Evolutionary conservation across 2,888 invertebrate species (phyloP).

Genomic region (Ochropleura plecta): DNA sequence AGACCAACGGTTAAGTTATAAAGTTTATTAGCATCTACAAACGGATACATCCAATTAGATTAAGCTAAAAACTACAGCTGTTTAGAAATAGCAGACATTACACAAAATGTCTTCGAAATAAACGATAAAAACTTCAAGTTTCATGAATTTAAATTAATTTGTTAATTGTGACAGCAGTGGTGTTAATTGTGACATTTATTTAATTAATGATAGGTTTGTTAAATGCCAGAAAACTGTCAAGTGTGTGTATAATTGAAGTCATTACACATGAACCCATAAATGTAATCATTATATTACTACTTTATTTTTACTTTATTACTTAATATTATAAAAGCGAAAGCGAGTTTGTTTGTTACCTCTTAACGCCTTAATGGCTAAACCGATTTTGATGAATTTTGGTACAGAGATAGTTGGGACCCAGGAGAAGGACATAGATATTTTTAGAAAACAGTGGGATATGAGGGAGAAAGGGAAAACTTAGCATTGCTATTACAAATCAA

Average conservation of each 20-base stretch:
- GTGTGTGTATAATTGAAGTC: neutral
- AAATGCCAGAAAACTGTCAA: conserved; percentile 6
- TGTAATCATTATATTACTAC: too few species aligned
- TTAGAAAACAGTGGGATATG: too few species aligned
- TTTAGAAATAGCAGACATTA: conserved; percentile 20
- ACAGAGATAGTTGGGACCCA: too few species aligned
- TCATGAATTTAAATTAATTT: neutral
- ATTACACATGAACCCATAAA: neutral
- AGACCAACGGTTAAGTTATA: neutral
- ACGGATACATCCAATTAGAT: conserved; percentile 53
- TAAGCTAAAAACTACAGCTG: conserved; percentile 20
- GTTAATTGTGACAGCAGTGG: neutral
- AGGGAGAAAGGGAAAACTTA: too few species aligned
- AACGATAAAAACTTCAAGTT: neutral
- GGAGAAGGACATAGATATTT: too few species aligned
- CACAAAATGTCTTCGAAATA: conserved; percentile 13
- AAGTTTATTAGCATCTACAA: conserved; percentile 17
- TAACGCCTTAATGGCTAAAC: too few species aligned
- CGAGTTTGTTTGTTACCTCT: too few species aligned
- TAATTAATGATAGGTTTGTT: neutral
- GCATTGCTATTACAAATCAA: too few species aligned
- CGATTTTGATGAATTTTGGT: too few species aligned
- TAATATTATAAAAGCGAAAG: too few species aligned
- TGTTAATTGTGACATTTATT: conserved; percentile 10
- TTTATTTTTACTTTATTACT: too few species aligned